Percentiles rank a stretch among this genome's conserved stretches.
Evolutionary conservation across 1,140 invertebrate genomes (phyloP).

Genomic region (Rhagoletis pomonella): DNA sequence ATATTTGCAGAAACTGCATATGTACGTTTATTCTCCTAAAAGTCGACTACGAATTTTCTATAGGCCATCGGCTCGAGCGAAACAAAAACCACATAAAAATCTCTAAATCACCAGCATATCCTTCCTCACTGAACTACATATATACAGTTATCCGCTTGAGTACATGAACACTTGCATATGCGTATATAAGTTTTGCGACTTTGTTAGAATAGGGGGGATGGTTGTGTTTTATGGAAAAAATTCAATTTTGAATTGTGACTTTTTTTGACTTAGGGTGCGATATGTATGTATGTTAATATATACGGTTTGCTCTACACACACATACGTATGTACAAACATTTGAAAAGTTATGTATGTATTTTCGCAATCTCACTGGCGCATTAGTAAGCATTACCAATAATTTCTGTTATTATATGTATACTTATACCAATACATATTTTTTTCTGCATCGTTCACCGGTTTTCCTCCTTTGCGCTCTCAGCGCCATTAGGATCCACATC

Average conservation of each 20-base stretch:
- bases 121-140: neutral
- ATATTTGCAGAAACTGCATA: neutral
- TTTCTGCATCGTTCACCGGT: neutral
- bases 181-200: no score
- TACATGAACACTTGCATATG: neutral
- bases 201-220: no score
- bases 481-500: neutral
- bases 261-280: no score
- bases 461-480: neutral
- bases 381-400: neutral
- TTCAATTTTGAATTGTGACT: no score
- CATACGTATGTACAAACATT: neutral
- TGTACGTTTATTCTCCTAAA: neutral
- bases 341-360: neutral
- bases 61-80: neutral
- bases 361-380: neutral
- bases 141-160: neutral
- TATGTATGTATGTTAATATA: neutral
- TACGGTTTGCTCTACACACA: no score
- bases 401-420: neutral
- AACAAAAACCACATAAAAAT: neutral
- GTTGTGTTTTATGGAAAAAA: no score
- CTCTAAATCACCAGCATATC: neutral
- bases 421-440: conserved; percentile 9
- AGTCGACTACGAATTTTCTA: neutral